Evolutionary conservation across 2,113 vertebrate genomes (phyloP), one percentile per base, ranked within the genome.

Genomic region (Anguilla rostrata): DNA sequence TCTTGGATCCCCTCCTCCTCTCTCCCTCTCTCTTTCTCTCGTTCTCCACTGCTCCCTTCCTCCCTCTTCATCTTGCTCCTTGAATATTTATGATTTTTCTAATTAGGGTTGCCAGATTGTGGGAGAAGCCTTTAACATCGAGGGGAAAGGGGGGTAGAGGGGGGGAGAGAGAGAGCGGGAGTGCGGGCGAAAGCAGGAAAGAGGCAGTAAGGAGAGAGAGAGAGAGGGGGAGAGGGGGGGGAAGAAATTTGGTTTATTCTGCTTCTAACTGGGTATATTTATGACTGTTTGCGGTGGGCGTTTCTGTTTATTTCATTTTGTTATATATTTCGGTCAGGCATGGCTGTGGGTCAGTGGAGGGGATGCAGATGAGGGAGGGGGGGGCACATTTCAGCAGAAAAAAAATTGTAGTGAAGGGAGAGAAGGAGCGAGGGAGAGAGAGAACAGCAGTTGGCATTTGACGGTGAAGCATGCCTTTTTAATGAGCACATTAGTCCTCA

Each of bases 401-500:
- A 53, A 75, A 75, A 75, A 34, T 12, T 12, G 5, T 2, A 12
- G 83, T 82, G 83, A 66, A 75, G 14, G 49, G 22, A 83, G 53
- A 26, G 34, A 39, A 79, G 75, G 78, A 78, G 26, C 40, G 41
- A 43, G 60, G 56, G 39, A 78, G 85, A 90, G 89, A 60, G 53
- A 78, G 43, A 85, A 39, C 81, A 82, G 92, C 93, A 94, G 94
- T 92, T 94, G 93, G 92, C 92, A 94, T 92, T 92, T 94, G 93
- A 95, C 88, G 91, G 92, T 90, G 93, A 94, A 92, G 92, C 93
- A 94, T 93, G 91, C 88, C 90, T 94, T 94, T 95, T 93, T 94
- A 95, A 95, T 94, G 92, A 94, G 91, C 86, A 89, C 87, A 90
- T 94, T 94, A 94, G 93, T 92, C 90, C 91, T 92, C 88, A 88